Base-by-base conservation (phyloP, 2,888 invertebrate genomes). In the Eilema griseolum region DNA sequence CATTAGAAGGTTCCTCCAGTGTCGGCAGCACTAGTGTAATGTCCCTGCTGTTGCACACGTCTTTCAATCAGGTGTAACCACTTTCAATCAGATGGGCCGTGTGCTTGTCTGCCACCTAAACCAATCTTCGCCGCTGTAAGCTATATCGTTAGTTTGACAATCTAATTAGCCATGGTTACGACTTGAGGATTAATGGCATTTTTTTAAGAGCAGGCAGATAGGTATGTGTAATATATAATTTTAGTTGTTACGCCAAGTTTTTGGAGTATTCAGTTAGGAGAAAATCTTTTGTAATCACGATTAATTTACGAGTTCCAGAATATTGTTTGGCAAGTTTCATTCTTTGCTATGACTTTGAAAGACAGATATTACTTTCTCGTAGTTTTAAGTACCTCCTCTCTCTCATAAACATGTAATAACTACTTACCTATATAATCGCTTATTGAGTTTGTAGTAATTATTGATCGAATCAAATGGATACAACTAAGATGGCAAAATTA, bases 221-320 rank as follows among this genome's bases (percentile, higher is more conserved):
- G n/a, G 52, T 2, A 16, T 20, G 52, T 52, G n/a, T n/a, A n/a
- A n/a, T n/a, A 37, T 16, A 37, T 23, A 37, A 37, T 62, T 24
- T 16, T 3, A 37, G 24, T 23, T 8, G 37, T 24, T 33, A 12
- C 37, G 37, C 37, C n/a, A 46, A 62, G 24, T 62, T 46, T 60
- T 64, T 67, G 16, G 8, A n/a, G 1, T 66, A 46, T 37, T 11
- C 26, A 63, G 63, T 26, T 63, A 3, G 26, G 41, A 26, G 57
- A 33, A 56, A 56, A 56, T 33, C 16, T 31, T 33, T 57, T 66
- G 57, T 56, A 64, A 64, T 64, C 46, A 64, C 46, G 64, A 64
- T 28, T 28, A 46, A 64, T 64, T 20, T 63, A 64, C 11, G 46
- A 46, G 12, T 64, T 64, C 12, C 3, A 59, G 59, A 59, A 59